phyloP scores from a whole-genome alignment of 2,113 vertebrate genomes.

The Calidris pugnax region DNA sequence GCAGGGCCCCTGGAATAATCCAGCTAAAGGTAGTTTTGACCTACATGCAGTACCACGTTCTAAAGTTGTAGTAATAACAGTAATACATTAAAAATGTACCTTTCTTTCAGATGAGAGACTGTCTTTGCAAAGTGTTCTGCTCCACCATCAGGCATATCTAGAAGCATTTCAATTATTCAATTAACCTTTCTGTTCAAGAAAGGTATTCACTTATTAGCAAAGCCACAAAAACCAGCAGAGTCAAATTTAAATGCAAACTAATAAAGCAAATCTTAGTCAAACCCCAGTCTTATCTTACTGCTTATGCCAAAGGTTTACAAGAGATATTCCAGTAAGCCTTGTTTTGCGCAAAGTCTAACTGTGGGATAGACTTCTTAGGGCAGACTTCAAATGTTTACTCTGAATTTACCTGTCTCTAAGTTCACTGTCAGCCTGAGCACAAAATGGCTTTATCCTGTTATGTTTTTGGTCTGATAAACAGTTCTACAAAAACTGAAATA shows the following conservation, averaged over 20 bases:
- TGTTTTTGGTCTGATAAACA: neutral
- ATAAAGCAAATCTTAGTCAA: neutral
- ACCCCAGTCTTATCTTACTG: neutral
- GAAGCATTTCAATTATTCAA: constrained; percentile 20
- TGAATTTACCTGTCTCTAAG: neutral
- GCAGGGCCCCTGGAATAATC: neutral
- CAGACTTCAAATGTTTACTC: neutral
- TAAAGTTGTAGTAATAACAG: neutral
- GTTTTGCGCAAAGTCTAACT: neutral
- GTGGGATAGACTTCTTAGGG: neutral
- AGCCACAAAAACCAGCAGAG: neutral
- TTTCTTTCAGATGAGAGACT: constrained; percentile 88
- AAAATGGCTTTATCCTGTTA: neutral
- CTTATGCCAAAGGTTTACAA: neutral
- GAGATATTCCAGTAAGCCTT: neutral
- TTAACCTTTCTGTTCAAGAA: constrained; percentile 6
- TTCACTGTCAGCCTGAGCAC: neutral
- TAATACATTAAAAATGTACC: constrained; percentile 70
- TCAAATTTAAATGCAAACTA: neutral
- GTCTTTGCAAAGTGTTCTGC: constrained; percentile 92
- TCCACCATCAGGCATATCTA: constrained; percentile 92
- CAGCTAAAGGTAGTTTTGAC: neutral
- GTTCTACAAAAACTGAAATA: neutral
- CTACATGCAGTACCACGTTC: neutral
- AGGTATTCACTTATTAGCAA: neutral